phyloP scores from a whole-genome alignment of 2,797 vertebrate genomes.

The Masticophis lateralis region DNA sequence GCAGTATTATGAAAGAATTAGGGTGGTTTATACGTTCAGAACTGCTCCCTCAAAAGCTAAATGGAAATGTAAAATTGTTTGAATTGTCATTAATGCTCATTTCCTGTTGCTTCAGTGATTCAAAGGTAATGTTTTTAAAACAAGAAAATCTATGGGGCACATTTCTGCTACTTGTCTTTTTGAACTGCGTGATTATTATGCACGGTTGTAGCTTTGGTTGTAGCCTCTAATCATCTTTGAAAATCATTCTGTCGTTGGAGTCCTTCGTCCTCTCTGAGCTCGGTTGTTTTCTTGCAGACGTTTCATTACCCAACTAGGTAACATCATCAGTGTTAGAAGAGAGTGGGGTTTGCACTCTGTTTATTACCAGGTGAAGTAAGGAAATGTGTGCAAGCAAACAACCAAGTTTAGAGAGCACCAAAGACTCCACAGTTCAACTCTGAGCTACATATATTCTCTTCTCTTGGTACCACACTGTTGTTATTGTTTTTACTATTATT shows the following conservation, averaged over 20 bases:
- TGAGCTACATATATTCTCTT: background rate
- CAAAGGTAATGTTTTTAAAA: constrained; percentile 52
- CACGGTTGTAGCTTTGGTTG: constrained; percentile 16
- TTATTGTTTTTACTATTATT: background rate
- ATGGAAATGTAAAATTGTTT: background rate
- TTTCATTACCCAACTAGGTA: background rate
- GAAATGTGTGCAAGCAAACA: background rate
- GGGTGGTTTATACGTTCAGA: background rate
- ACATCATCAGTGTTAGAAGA: background rate
- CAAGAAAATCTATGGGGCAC: background rate
- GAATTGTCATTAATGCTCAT: constrained; percentile 46
- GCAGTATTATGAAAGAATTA: constrained; percentile 50
- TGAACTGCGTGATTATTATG: background rate
- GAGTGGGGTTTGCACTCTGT: background rate
- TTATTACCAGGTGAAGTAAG: background rate
- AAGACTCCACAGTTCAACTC: background rate
- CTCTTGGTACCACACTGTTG: background rate
- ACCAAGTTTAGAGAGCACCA: background rate
- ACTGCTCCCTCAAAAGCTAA: constrained; percentile 39
- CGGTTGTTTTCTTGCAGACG: background rate
- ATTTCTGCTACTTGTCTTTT: constrained; percentile 5
- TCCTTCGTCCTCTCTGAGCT: background rate
- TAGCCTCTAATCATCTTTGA: background rate
- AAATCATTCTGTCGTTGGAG: background rate
- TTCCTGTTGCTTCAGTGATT: constrained; percentile 39